Evolutionary conservation across 2,113 vertebrate species (phyloP).

Genomic region (Pelobates fuscus): DNA sequence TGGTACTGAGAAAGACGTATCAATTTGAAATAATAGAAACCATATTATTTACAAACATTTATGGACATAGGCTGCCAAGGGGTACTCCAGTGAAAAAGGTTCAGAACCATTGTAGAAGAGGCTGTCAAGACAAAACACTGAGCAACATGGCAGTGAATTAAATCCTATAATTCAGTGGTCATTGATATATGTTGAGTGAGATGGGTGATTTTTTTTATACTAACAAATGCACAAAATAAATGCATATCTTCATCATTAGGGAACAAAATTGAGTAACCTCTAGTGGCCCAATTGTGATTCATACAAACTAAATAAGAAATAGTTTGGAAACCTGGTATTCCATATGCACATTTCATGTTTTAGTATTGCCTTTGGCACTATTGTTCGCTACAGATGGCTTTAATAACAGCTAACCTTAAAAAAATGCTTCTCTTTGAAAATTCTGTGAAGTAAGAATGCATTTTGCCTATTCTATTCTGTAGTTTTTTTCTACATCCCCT

Average conservation of each 20-base stretch:
- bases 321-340: constrained; percentile 40
- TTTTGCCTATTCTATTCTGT: constrained; percentile 26
- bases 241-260: constrained; percentile 21
- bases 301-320: constrained; percentile 10
- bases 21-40: too few relatives aligned
- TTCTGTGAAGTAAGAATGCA: constrained; percentile 31
- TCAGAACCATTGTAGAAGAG: too few relatives aligned
- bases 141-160: too few relatives aligned
- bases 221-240: constrained; percentile 24
- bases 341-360: constrained; percentile 24
- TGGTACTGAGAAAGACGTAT: too few relatives aligned
- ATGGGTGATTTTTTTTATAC: constrained; percentile 25
- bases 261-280: constrained; percentile 15
- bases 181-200: background rate
- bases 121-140: too few relatives aligned
- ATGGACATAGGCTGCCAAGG: too few relatives aligned
- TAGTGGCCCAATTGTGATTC: constrained; percentile 14
- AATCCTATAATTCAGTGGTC: background rate
- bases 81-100: too few relatives aligned
- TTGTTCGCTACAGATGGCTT: constrained; percentile 36
- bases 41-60: too few relatives aligned
- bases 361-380: constrained; percentile 37
- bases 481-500: constrained; percentile 13
- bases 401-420: constrained; percentile 38
- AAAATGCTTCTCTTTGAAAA: constrained; percentile 30